phyloP scores from a whole-genome alignment of 2,888 invertebrate genomes.

The Parelbella ahira region DNA sequence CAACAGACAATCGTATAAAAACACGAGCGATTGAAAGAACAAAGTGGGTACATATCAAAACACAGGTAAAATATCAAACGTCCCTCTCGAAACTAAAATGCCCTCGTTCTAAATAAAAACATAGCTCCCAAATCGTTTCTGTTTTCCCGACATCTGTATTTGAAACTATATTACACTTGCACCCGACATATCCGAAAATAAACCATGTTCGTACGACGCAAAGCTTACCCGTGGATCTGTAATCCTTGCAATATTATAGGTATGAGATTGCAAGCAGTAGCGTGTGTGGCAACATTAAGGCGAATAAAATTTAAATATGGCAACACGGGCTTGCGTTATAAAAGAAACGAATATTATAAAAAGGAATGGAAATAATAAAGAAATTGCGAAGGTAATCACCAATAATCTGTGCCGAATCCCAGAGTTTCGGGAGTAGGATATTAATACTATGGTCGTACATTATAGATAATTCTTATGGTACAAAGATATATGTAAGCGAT shows the following conservation, averaged over 20 bases:
- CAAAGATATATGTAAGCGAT: no score
- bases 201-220: conserved; percentile 43
- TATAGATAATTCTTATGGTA: no score
- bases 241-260: conserved; percentile 50
- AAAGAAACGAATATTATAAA: conserved; percentile 69
- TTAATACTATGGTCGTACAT: no score
- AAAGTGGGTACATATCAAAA: conserved; percentile 55
- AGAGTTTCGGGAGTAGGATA: no score
- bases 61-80: conserved; percentile 68
- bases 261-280: conserved; percentile 72
- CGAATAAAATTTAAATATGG: conserved; percentile 79
- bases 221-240: no score
- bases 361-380: conserved; percentile 53
- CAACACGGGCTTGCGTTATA: conserved; percentile 65
- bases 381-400: conserved; percentile 35
- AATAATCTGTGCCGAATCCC: conserved; percentile 4
- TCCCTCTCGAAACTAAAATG: conserved; percentile 54
- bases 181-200: conserved; percentile 19
- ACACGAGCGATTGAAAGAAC: conserved; percentile 28
- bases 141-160: conserved; percentile 64
- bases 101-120: conserved; percentile 76
- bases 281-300: conserved; percentile 78
- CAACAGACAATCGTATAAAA: conserved; percentile 23
- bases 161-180: conserved; percentile 34
- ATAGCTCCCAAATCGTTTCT: conserved; percentile 74